Evolutionary conservation across 2,888 invertebrate species (phyloP), one percentile per base, ranked within the genome.

Genomic region (Labia minor): DNA sequence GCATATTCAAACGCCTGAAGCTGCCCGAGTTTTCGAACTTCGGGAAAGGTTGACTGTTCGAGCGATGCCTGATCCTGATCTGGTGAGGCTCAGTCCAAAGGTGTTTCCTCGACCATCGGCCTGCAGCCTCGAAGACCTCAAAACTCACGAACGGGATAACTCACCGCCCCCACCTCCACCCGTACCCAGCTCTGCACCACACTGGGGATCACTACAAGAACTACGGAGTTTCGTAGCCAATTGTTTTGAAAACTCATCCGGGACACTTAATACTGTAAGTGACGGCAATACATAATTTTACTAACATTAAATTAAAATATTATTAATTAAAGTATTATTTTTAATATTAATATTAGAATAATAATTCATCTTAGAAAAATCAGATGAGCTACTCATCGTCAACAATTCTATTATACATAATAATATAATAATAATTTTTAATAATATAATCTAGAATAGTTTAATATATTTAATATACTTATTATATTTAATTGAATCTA

Each of bases 171-270:
- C 18, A 37, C 37, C 19, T 20, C 63, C n/a, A 19, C 70, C 67
- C 33, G 65, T 49, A 19, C 18, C 21, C 26, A 16, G 8, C 37
- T 21, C 19, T 33, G 61, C 10, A 19, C 65, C 20, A n/a, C 76
- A 78, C 16, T 86, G 84, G 81, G 85, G 86, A 20, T 87, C 87
- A 74, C 77, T 88, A 63, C 86, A 87, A 72, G 86, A 87, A 72
- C 82, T 84, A 74, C 79, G 83, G 70, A 78, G 78, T 68, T 72
- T 77, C 33, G 75, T 74, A 19, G 74, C 74, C 65, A 73, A 72
- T 66, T 74, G 73, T 68, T 69, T 75, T 73, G 76, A 67, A 61
- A 16, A 61, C 11, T 67, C 70, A 11, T 67, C 68, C 26, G 37
- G 37, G 26, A 66, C 68, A 14, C 62, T 67, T 19, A 62, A 66